Evolutionary conservation across 2,113 vertebrate species (phyloP).

Genomic region (Hucho hucho): DNA sequence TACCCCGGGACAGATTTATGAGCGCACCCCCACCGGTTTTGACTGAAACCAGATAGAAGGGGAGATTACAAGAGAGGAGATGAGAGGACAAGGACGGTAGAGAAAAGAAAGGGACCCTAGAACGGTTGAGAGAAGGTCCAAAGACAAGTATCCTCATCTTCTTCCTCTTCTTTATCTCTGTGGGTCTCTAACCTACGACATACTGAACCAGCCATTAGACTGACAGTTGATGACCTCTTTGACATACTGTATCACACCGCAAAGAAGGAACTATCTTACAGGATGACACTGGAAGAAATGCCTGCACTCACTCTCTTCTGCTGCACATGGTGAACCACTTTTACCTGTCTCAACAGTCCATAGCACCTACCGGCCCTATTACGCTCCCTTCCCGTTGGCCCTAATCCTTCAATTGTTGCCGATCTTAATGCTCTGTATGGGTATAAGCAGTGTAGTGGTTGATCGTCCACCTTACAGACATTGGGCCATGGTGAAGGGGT

Average conservation of each 20-base stretch:
- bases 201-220: too few relatives aligned
- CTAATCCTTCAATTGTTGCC: too few relatives aligned
- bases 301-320: slow-evolving; percentile 1
- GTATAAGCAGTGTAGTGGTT: too few relatives aligned
- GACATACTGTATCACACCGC: neutral
- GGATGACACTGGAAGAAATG: neutral
- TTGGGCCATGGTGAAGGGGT: too few relatives aligned
- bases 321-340: slow-evolving; percentile 25
- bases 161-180: too few relatives aligned
- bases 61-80: neutral
- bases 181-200: too few relatives aligned
- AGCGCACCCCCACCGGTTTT: neutral
- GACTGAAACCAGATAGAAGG: neutral
- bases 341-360: neutral
- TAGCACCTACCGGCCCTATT: too few relatives aligned
- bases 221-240: neutral
- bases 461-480: too few relatives aligned
- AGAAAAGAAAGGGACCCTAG: neutral
- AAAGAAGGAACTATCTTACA: neutral
- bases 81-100: neutral
- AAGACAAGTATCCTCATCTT: neutral
- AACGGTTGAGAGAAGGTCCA: neutral
- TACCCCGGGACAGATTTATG: neutral
- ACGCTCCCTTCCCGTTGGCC: too few relatives aligned
- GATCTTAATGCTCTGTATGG: too few relatives aligned